phyloP scores from a whole-genome alignment of 2,797 vertebrate species.

The Lepus oiostolus region DNA sequence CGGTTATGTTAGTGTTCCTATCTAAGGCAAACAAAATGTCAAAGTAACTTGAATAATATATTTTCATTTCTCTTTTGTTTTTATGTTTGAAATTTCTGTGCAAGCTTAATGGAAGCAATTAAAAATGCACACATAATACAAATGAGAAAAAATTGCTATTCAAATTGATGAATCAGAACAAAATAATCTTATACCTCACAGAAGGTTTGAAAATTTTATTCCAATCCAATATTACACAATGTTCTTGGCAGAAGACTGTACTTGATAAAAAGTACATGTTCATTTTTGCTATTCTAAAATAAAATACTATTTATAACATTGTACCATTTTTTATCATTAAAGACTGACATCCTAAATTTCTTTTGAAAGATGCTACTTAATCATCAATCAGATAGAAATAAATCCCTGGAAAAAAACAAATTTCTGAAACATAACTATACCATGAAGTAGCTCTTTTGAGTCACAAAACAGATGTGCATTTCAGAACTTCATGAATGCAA shows the following conservation, averaged over 20 bases:
- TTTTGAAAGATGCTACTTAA: not conserved
- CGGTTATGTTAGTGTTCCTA: not conserved
- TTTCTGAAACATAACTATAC: not conserved
- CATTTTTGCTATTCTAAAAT: constrained; percentile 46
- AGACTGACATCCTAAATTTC: not conserved
- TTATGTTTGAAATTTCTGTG: not conserved
- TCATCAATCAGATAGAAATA: not conserved
- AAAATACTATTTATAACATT: constrained; percentile 1
- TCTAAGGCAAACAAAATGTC: not conserved
- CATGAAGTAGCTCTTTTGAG: not conserved
- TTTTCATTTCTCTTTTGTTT: not conserved
- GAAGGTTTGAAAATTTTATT: constrained; percentile 43
- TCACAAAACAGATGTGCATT: not conserved
- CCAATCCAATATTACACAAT: not conserved
- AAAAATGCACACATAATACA: not conserved
- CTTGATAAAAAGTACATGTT: not conserved
- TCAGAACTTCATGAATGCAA: not conserved
- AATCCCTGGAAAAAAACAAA: not conserved
- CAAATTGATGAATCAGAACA: not conserved
- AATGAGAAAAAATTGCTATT: not conserved
- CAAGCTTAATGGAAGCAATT: not conserved
- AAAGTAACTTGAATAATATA: not conserved
- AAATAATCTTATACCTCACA: not conserved
- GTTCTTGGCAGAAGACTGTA: not conserved
- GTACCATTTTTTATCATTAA: not conserved